These are phyloP conservation scores for Drosophila anceps DNA, from an alignment of 2,888 invertebrate species.

Conservation along the genomic window DNA sequence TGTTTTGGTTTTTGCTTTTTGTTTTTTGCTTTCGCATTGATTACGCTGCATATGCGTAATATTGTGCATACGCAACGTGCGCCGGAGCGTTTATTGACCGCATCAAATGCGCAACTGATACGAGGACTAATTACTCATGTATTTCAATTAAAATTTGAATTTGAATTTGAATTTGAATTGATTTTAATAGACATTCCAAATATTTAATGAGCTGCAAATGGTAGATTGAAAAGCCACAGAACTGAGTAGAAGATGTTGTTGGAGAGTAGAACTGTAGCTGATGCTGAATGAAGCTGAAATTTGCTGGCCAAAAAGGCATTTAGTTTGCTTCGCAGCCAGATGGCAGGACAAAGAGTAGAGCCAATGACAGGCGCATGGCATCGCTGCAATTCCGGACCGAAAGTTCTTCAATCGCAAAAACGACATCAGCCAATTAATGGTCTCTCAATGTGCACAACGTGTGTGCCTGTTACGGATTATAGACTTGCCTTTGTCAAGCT, in stretches of 20 bases:
- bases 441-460: no score
- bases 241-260: background rate
- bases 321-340: no score
- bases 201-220: conserved; percentile 13
- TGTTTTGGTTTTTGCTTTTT: background rate
- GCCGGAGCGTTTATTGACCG: conserved; percentile 10
- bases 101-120: background rate
- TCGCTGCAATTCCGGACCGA: background rate
- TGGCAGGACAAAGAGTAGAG: no score
- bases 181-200: background rate
- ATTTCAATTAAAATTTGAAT: conserved; percentile 11
- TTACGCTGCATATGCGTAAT: conserved; percentile 32
- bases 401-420: background rate
- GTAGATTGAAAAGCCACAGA: background rate
- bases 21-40: background rate
- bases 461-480: background rate
- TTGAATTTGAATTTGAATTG: conserved; percentile 4
- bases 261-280: no score
- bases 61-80: conserved; percentile 19
- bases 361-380: background rate
- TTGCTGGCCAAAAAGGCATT: background rate
- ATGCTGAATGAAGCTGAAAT: background rate
- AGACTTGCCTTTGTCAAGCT: background rate
- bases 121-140: conserved; percentile 18
- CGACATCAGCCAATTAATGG: background rate